These are phyloP conservation scores for Catostylus mosaicus DNA, from an alignment of 30 jellyfish, hydroid and myxozoan genomes.

Conservation along the genomic window DNA sequence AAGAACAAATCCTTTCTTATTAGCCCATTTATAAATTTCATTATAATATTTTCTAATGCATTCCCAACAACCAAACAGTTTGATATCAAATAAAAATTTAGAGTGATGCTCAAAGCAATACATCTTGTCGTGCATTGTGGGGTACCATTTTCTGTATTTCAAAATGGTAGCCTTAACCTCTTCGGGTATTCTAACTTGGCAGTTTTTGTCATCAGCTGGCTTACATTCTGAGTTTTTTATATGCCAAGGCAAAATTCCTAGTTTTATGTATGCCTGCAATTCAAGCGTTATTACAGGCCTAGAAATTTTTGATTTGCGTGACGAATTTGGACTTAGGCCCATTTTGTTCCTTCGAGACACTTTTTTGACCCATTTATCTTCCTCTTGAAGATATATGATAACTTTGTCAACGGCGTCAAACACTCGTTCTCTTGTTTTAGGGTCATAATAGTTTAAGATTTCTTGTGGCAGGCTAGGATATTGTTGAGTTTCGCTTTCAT, in stretches of 20 bases:
- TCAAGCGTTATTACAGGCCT: slow-evolving; percentile 16
- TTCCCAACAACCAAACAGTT: slow-evolving; percentile 62
- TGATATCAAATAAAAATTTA: slow-evolving; percentile 38
- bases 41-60: slow-evolving; percentile 58
- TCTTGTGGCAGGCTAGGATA: neutral
- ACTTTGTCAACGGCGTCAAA: slow-evolving; percentile 35
- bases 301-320: neutral
- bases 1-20: slow-evolving; percentile 35
- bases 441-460: neutral
- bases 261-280: slow-evolving; percentile 8
- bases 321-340: neutral
- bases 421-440: slow-evolving; percentile 43
- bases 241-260: slow-evolving; percentile 72
- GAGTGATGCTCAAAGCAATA: slow-evolving; percentile 67
- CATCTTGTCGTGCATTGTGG: slow-evolving; percentile 56
- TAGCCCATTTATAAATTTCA: slow-evolving; percentile 63
- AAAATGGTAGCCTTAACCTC: slow-evolving; percentile 28
- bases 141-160: slow-evolving; percentile 45
- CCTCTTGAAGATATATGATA: slow-evolving; percentile 21
- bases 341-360: slow-evolving; percentile 20
- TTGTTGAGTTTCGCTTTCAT: neutral
- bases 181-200: slow-evolving; percentile 44
- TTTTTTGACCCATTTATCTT: slow-evolving; percentile 3
- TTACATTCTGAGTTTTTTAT: slow-evolving; percentile 15
- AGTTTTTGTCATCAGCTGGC: slow-evolving; percentile 21